Percentiles rank a stretch among this genome's conserved stretches.
These are phyloP conservation scores for Leptothorax acervorum DNA, from an alignment of 2,888 invertebrate species.

Conservation along the genomic window DNA sequence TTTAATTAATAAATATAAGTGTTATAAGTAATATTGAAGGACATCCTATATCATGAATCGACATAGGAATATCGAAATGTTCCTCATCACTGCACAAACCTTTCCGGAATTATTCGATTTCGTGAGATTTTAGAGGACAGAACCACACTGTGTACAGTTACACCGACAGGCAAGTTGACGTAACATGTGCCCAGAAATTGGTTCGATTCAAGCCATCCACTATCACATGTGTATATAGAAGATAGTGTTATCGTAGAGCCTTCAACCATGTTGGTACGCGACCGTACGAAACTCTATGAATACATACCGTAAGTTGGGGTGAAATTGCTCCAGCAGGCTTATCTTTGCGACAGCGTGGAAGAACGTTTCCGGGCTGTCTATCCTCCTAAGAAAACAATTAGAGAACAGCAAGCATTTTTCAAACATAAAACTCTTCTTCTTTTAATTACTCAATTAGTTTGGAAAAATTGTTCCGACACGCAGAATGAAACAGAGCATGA, in stretches of 20 bases:
- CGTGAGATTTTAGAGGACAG: conserved; percentile 10
- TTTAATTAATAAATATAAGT: background rate
- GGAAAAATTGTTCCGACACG: background rate
- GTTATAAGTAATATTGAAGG: background rate
- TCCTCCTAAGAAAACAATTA: conserved; percentile 11
- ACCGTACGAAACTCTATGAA: conserved; percentile 43
- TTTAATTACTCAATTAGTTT: conserved; percentile 12
- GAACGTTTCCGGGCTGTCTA: background rate
- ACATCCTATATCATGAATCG: background rate
- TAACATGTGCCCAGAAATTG: conserved; percentile 46
- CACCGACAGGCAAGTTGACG: conserved; percentile 33
- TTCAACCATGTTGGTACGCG: conserved; percentile 37
- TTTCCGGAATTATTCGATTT: conserved; percentile 38
- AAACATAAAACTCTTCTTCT: background rate
- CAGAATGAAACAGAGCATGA: background rate
- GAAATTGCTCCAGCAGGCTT: conserved; percentile 36
- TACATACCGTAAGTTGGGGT: conserved; percentile 36
- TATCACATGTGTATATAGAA: conserved; percentile 39
- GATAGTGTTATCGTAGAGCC: conserved; percentile 35
- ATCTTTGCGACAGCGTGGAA: conserved; percentile 18
- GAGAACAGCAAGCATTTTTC: background rate
- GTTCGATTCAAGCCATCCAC: conserved; percentile 45
- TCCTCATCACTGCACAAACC: conserved; percentile 10
- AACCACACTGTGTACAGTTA: background rate
- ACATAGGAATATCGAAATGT: background rate